Base-by-base conservation (phyloP, 92 coral and sea anemone species). In the Zoanthus gigantus region DNA sequence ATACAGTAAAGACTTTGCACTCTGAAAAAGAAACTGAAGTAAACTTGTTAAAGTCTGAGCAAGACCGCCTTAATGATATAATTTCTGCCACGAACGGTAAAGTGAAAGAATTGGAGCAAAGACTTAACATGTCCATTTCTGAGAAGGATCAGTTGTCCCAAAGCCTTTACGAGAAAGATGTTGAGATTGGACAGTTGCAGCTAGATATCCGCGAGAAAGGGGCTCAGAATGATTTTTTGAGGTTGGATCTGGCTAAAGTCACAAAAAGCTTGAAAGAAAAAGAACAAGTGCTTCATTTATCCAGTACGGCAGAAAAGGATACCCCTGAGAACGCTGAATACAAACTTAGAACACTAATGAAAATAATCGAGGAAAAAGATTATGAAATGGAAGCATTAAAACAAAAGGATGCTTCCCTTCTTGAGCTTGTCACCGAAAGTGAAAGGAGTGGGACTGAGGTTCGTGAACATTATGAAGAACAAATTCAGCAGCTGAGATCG, bases 341-440 rank as follows among this genome's bases (percentile, higher is more conserved):
- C 23, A 94, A 91, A 74, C 91, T 92, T 42, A 85, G 92, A 42
- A 92, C 93, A 57, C 78, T 97, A 76, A 74, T 96, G 28, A 87
- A 94, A 67, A 18, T 97, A 28, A 83, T 97, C 18, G 95, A 92
- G 74, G 99, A 91, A 54, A 97, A 97, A 42, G 99, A 97, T 67
- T 95, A 95, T 74, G 99, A 97, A 74, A 93, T 97, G 58, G 92
- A 91, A 9, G 98, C 99, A 17, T 88, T 97, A 57, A 97, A 91
- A 83, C 96, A 94, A 57, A 97, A 95, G 31, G 95, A 97, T 71
- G 98, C 95, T 63, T 97, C 99, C 1, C 78, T 97, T 87, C 85
- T 97, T 23, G 93, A 92, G 7, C 91, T 94, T 11, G 96, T 97
- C n/a, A 94, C 93, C 61, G 95, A 87, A 37, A 97, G 94, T 30